Base-by-base conservation (phyloP, 2,888 invertebrate genomes). In the Rhimphoctona megacephalus region DNA sequence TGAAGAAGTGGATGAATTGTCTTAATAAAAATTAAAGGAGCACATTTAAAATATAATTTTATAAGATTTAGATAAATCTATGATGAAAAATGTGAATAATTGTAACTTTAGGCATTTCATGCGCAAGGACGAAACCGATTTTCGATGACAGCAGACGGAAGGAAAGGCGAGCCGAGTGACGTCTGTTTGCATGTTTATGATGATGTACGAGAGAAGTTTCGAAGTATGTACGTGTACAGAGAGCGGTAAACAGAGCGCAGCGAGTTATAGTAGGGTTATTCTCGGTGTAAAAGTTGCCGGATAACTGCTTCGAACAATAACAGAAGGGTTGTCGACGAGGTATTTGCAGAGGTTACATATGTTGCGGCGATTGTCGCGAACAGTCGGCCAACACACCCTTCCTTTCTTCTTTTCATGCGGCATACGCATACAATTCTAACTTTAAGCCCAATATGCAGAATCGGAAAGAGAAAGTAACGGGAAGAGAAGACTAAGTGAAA, bases 211-310 rank as follows among this genome's bases (percentile, higher is more conserved):
- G 76, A 46, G 30, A 64, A 64, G n/a, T 22, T 82, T 46, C 39
- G 25, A 69, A 1, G 66, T 46, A 17, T 6, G 54, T 70, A 49
- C 61, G 30, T 30, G 61, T 30, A 61, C 61, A 30, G 72, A 81
- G 46, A 80, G 80, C 49, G 72, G 86, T 80, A 86, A 86, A 83
- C 80, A 86, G 86, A 83, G 86, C 86, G 80, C 83, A 52, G 80
- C 83, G 76, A 74, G 49, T 67, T 85, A 73, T 54, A 76, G 25
- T 7, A 22, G 25, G 57, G 17, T 49, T 57, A 30, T 22, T 25
- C 22, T 36, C 36, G 57, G 17, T 33, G 22, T 36, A 33, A 11
- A 70, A 66, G 52, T 66, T 39, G 54, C 54, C 30, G 69, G 43
- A 57, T 22, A 69, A 46, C 64, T 17, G 76, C 69, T 43, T n/a